Conservation (phyloP, 2,113 vertebrate genomes). For the Sphyrna mokarran region DNA sequence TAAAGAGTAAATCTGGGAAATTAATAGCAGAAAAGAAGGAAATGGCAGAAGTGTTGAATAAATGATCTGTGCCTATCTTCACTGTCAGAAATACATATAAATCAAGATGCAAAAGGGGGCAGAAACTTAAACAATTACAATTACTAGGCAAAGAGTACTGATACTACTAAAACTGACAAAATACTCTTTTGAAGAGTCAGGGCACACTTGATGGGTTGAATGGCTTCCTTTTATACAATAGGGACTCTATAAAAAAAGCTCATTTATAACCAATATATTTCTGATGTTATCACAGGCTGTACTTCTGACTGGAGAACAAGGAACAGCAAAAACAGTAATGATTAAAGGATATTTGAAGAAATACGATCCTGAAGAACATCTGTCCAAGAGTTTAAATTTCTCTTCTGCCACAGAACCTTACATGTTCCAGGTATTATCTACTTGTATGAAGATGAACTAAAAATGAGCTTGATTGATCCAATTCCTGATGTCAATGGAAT, state of each 20-base stretch:
- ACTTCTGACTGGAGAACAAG: conserved; percentile 66
- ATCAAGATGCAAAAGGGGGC: too few relatives aligned
- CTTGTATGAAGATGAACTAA: background rate
- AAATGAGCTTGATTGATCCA: background rate
- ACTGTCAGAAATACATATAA: too few relatives aligned
- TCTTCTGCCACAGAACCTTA: conserved; percentile 67
- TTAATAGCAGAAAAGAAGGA: too few relatives aligned
- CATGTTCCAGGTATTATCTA: conserved; percentile 66
- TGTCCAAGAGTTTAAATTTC: conserved; percentile 64
- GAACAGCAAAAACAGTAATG: conserved; percentile 69
- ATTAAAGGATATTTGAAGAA: conserved; percentile 64
- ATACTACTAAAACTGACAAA: too few relatives aligned
- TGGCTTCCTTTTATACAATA: too few relatives aligned
- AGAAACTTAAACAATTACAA: too few relatives aligned
- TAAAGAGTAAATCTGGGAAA: too few relatives aligned
- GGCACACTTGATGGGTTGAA: too few relatives aligned
- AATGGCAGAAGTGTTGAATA: too few relatives aligned
- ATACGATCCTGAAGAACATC: conserved; percentile 60
- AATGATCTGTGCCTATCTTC: too few relatives aligned
- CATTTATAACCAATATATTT: background rate
- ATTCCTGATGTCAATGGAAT: background rate
- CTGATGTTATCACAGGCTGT: conserved; percentile 52
- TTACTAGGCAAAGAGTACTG: too few relatives aligned
- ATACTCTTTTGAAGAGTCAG: too few relatives aligned
- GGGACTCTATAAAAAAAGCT: background rate